Evolutionary conservation across 2,888 invertebrate genomes (phyloP).

Genomic region (Mythimna impura): DNA sequence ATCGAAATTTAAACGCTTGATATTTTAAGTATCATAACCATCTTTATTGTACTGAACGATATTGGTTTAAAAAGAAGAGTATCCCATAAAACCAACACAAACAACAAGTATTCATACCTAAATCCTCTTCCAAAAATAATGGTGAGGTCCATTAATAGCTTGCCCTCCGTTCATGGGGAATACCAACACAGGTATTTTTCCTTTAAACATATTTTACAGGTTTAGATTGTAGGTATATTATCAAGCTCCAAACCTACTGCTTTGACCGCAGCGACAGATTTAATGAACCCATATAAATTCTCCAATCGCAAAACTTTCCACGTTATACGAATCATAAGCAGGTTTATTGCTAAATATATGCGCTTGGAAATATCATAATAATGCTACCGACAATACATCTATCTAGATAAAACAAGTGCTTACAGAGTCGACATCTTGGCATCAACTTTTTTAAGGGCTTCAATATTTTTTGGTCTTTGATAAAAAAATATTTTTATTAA

Average conservation of each 20-base stretch:
- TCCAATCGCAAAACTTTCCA: constrained; percentile 23
- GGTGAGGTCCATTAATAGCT: not conserved
- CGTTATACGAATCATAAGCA: constrained; percentile 45
- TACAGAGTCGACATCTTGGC: not conserved
- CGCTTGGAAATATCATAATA: constrained; percentile 22
- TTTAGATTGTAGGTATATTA: not conserved
- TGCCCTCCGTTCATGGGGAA: not conserved
- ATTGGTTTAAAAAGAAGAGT: too few species aligned
- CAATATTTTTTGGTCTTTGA: too few species aligned
- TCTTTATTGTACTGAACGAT: too few species aligned
- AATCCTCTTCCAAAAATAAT: not conserved
- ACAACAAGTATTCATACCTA: not conserved
- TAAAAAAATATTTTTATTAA: too few species aligned
- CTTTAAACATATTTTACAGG: not conserved
- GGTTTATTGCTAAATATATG: constrained; percentile 11
- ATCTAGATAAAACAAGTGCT: not conserved
- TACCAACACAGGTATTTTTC: not conserved
- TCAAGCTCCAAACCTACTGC: not conserved
- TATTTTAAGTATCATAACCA: too few species aligned
- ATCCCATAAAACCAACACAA: not conserved
- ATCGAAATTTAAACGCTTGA: too few species aligned
- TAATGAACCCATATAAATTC: constrained; percentile 51
- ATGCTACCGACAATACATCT: not conserved
- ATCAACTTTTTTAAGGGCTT: too few species aligned
- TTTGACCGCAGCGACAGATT: constrained; percentile 3